phyloP scores from a whole-genome alignment of 2,113 vertebrate species.

The Sphyrna mokarran region DNA sequence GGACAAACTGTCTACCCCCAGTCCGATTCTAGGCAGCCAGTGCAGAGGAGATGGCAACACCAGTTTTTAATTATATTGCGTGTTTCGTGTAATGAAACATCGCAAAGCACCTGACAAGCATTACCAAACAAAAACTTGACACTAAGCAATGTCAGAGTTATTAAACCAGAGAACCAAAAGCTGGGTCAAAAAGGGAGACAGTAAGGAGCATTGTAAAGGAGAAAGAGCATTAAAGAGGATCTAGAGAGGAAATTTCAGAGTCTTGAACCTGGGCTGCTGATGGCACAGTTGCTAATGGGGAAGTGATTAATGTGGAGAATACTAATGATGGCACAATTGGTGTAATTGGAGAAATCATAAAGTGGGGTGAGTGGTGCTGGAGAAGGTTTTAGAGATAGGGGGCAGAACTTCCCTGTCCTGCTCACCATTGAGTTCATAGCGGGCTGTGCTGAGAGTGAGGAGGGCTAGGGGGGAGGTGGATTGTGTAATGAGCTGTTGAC shows the following conservation, averaged over 20 bases:
- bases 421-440: too few relatives aligned
- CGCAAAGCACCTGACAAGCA: background rate
- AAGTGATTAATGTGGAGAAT: background rate
- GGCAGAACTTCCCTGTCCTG: too few relatives aligned
- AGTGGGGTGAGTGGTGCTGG: background rate
- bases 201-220: background rate
- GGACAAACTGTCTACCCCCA: background rate
- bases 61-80: background rate
- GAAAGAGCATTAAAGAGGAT: background rate
- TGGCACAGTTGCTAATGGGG: too few relatives aligned
- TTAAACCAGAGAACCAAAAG: background rate
- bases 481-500: too few relatives aligned
- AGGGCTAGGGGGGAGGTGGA: too few relatives aligned
- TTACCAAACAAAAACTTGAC: background rate
- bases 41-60: background rate
- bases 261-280: background rate
- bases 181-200: background rate
- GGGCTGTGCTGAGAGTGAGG: too few relatives aligned
- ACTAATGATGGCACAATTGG: background rate
- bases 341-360: background rate
- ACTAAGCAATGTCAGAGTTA: background rate
- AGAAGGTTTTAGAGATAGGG: background rate
- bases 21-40: background rate
- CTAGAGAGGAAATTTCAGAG: background rate
- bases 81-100: background rate